phyloP scores from a whole-genome alignment of 1,140 invertebrate genomes.

The Philotrypesis tridentata region DNA sequence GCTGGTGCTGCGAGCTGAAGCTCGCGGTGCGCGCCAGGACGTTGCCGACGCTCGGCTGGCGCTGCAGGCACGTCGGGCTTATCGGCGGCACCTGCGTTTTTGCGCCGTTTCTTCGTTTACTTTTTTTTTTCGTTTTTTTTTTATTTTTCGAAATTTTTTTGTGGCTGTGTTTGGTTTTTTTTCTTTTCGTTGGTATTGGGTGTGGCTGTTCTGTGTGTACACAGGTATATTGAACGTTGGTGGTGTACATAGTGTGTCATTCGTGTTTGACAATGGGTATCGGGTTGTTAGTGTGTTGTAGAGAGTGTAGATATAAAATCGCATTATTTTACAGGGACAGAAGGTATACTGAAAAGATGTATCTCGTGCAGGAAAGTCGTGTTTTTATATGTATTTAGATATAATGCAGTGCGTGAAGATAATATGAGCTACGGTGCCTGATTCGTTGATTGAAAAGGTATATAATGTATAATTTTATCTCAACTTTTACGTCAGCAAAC shows the following conservation, averaged over 20 bases:
- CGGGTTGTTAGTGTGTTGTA: no score
- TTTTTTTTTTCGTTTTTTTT: neutral
- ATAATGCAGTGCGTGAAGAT: slow-evolving; percentile 3
- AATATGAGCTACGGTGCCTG: slow-evolving; percentile 26
- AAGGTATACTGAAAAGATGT: neutral
- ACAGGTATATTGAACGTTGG: no score
- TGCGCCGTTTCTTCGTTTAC: neutral
- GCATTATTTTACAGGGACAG: neutral
- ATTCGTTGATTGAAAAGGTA: neutral
- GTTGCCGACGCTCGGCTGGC: slow-evolving; percentile 79
- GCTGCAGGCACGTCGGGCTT: slow-evolving; percentile 74
- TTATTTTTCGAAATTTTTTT: no score
- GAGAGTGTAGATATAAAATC: neutral
- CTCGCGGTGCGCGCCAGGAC: slow-evolving; percentile 78
- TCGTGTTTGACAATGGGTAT: no score
- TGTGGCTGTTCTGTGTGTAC: no score
- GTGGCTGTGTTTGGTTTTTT: no score
- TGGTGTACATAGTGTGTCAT: no score
- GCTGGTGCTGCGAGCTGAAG: slow-evolving; percentile 72
- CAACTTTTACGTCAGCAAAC: no score
- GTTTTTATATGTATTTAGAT: neutral
- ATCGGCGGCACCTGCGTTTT: slow-evolving; percentile 69
- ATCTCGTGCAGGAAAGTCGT: slow-evolving; percentile 14
- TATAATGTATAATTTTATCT: no score
- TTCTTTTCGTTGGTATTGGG: no score